Evolutionary conservation across 2,113 vertebrate species (phyloP).

Genomic region (Melanostigma gelatinosum): DNA sequence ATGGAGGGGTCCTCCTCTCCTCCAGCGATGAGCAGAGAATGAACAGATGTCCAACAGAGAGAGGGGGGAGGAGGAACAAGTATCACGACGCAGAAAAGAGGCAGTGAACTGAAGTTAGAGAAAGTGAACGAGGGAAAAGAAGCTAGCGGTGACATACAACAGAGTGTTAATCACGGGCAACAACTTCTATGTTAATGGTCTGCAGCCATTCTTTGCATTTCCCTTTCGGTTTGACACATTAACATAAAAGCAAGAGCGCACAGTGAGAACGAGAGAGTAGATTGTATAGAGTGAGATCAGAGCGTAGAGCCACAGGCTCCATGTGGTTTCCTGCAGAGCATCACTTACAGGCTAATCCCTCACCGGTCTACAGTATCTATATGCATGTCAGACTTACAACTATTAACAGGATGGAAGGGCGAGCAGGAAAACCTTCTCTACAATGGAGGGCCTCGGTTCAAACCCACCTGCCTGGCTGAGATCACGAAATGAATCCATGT

Average conservation of each 20-base stretch:
- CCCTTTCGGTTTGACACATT: conserved; percentile 7
- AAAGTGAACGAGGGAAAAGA: background rate
- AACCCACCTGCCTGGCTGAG: conserved; percentile 27
- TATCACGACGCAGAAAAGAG: conserved; percentile 3
- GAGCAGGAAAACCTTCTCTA: conserved; percentile 26
- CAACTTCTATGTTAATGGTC: background rate
- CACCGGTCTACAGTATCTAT: conserved; percentile 23
- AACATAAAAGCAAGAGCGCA: conserved; percentile 8
- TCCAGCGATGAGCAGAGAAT: conserved; percentile 48
- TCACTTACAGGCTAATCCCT: conserved; percentile 67
- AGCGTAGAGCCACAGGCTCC: conserved; percentile 35
- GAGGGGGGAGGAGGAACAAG: conserved; percentile 15
- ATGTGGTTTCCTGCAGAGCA: conserved; percentile 57
- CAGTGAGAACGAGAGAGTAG: conserved; percentile 31
- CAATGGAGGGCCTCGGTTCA: conserved; percentile 36
- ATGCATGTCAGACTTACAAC: conserved; percentile 60
- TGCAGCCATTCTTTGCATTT: background rate
- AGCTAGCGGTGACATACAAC: background rate
- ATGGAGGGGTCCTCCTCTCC: conserved; percentile 62
- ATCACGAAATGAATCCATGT: conserved; percentile 39
- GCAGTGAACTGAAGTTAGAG: conserved; percentile 20
- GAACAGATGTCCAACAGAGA: conserved; percentile 63
- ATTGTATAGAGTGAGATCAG: conserved; percentile 54
- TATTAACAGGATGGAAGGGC: conserved; percentile 51
- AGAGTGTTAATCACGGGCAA: background rate